These are phyloP conservation scores for Denticeps clupeoides DNA, from an alignment of 2,797 vertebrate species.

Conservation along the genomic window DNA sequence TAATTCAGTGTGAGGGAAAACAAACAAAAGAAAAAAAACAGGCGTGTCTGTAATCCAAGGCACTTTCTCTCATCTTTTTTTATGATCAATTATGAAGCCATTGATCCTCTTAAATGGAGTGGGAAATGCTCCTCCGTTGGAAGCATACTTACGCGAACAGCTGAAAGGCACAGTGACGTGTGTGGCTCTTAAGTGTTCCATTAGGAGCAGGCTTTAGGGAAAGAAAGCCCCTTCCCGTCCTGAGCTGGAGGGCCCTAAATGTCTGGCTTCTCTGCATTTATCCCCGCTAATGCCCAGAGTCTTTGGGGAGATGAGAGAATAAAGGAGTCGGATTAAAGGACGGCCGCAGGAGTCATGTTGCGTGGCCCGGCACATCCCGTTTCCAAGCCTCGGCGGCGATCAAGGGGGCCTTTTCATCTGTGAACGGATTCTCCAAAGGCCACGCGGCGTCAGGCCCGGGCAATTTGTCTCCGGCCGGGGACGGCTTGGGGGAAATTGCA, in stretches of 20 bases:
- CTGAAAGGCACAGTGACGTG: constrained; percentile 7
- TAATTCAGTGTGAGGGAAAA: not conserved
- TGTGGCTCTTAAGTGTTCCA: constrained; percentile 23
- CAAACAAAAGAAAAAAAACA: not conserved
- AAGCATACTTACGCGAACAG: not conserved
- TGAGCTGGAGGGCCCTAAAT: constrained; percentile 24
- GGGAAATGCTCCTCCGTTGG: constrained; percentile 14
- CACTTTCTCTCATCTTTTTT: not conserved
- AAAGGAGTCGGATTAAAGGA: constrained; percentile 25
- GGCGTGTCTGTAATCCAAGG: not conserved
- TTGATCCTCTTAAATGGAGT: constrained; percentile 15
- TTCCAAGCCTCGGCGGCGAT: constrained; percentile 19
- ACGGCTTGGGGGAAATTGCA: constrained; percentile 6
- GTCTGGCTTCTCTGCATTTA: constrained; percentile 26
- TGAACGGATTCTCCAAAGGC: constrained; percentile 21
- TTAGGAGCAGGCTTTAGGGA: constrained; percentile 17
- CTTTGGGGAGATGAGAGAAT: constrained; percentile 26
- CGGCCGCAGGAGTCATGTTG: constrained; percentile 19
- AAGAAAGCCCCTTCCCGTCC: constrained; percentile 12
- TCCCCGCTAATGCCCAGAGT: constrained; percentile 20
- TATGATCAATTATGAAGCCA: constrained; percentile 21
- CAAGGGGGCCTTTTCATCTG: constrained; percentile 22
- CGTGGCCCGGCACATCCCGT: constrained; percentile 22
- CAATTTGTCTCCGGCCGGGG: constrained; percentile 13
- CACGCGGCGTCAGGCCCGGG: constrained; percentile 18